A percentile compares a stretch with the other conserved stretches of the same genome.
phyloP scores from a whole-genome alignment of 2,888 invertebrate genomes.

The Metalampra italica region DNA sequence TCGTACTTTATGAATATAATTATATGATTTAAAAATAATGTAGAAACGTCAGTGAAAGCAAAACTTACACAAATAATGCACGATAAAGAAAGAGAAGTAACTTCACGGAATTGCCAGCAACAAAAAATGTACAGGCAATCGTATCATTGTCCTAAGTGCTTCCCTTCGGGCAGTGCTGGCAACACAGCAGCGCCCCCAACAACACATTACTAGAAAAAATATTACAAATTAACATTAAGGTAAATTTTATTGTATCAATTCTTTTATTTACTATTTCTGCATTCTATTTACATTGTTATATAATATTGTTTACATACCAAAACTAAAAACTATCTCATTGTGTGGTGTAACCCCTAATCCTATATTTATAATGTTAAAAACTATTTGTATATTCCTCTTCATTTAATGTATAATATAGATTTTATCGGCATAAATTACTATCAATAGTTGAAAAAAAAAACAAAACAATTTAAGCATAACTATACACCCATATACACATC shows the following conservation, averaged over 20 bases:
- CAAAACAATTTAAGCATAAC: constrained; percentile 64
- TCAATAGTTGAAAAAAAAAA: constrained; percentile 67
- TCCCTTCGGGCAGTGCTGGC: constrained; percentile 14
- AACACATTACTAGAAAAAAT: constrained; percentile 58
- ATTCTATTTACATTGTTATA: constrained; percentile 70
- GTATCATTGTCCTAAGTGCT: constrained; percentile 41
- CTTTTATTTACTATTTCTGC: constrained; percentile 68
- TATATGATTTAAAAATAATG: constrained; percentile 77
- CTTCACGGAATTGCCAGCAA: constrained; percentile 59
- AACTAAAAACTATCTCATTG: constrained; percentile 70
- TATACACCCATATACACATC: constrained; percentile 77
- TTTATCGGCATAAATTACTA: constrained; percentile 77
- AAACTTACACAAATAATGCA: constrained; percentile 74
- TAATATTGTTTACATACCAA: constrained; percentile 74
- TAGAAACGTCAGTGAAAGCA: constrained; percentile 77
- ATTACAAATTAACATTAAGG: constrained; percentile 69
- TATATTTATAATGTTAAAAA: constrained; percentile 76
- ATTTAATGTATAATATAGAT: constrained; percentile 63
- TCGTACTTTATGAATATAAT: constrained; percentile 76
- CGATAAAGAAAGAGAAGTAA: constrained; percentile 59
- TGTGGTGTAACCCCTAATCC: constrained; percentile 71
- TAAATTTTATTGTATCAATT: constrained; percentile 74
- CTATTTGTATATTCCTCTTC: constrained; percentile 77
- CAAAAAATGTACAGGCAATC: constrained; percentile 46
- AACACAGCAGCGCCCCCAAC: constrained; percentile 24